Evolutionary conservation across 2,888 invertebrate species (phyloP).

Genomic region (Creontiades dilutus): DNA sequence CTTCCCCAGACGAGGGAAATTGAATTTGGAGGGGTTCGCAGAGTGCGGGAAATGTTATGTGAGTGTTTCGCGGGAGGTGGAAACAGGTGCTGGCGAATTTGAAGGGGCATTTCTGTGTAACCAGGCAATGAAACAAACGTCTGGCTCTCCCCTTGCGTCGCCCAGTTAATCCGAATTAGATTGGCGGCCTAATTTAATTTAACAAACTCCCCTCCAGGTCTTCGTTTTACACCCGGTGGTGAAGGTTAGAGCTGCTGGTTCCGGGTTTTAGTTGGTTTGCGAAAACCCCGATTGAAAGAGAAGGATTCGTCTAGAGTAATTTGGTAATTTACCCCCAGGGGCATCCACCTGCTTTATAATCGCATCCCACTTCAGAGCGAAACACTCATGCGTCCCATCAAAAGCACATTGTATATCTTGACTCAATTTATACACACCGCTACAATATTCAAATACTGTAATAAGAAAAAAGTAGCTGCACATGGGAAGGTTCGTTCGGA

Average conservation of each 20-base stretch:
- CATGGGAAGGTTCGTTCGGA: too few relatives aligned
- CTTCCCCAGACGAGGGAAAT: conserved; percentile 47
- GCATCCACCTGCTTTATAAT: too few relatives aligned
- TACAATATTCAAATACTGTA: too few relatives aligned
- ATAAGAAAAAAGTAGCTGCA: too few relatives aligned
- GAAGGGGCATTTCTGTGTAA: conserved; percentile 61
- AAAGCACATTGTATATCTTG: too few relatives aligned
- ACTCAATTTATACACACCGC: too few relatives aligned
- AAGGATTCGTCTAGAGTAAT: background rate
- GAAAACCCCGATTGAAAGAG: background rate
- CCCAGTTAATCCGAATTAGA: conserved; percentile 48
- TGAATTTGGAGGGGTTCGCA: conserved; percentile 56
- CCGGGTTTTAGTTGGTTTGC: background rate
- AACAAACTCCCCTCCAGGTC: conserved; percentile 29
- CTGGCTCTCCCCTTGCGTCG: background rate
- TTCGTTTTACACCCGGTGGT: background rate
- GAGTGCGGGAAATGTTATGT: conserved; percentile 48
- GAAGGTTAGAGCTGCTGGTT: background rate
- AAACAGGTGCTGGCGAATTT: conserved; percentile 57
- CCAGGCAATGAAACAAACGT: conserved; percentile 41
- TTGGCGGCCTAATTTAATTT: conserved; percentile 54
- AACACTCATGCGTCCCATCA: too few relatives aligned
- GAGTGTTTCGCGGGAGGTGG: conserved; percentile 50
- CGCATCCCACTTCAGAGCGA: too few relatives aligned
- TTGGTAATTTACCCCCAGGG: background rate